Conservation (phyloP, 2,113 vertebrate genomes). For the Trogon melanurus region DNA sequence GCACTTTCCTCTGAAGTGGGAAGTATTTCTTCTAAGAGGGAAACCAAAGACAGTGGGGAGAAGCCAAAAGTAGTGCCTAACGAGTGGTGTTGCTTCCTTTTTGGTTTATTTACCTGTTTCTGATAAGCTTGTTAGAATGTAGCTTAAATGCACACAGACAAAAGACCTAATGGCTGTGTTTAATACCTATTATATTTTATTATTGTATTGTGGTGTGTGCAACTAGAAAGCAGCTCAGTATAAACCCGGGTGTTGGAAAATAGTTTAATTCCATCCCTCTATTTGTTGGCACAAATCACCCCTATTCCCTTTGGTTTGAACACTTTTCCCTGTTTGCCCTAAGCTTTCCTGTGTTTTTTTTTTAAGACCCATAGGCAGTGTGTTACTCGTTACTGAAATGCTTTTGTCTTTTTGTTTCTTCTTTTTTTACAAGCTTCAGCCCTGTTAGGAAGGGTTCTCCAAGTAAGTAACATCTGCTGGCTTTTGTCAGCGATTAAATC, state of each 20-base stretch:
- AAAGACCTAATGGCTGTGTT: not conserved
- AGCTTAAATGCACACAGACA: not conserved
- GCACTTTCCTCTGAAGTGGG: not conserved
- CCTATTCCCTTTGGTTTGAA: not conserved
- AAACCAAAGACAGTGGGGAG: not conserved
- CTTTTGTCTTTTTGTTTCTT: slow-evolving; percentile 33
- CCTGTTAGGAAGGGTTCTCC: slow-evolving; percentile 59
- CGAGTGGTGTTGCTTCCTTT: not conserved
- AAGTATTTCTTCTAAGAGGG: not conserved
- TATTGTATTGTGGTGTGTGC: not conserved
- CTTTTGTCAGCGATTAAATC: slow-evolving; percentile 6
- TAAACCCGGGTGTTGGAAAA: not conserved
- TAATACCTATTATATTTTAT: not conserved
- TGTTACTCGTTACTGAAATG: not conserved
- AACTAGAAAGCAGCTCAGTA: not conserved
- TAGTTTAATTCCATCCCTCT: not conserved
- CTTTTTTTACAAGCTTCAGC: slow-evolving; percentile 66
- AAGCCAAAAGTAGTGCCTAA: not conserved
- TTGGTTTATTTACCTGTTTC: not conserved
- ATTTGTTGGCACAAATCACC: not conserved
- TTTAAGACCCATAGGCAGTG: not conserved
- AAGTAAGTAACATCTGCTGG: slow-evolving; percentile 73
- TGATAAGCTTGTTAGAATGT: not conserved
- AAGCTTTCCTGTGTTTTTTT: not conserved
- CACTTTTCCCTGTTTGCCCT: not conserved